Conservation (phyloP, 2,888 invertebrate genomes). For the Gari tellinella region DNA sequence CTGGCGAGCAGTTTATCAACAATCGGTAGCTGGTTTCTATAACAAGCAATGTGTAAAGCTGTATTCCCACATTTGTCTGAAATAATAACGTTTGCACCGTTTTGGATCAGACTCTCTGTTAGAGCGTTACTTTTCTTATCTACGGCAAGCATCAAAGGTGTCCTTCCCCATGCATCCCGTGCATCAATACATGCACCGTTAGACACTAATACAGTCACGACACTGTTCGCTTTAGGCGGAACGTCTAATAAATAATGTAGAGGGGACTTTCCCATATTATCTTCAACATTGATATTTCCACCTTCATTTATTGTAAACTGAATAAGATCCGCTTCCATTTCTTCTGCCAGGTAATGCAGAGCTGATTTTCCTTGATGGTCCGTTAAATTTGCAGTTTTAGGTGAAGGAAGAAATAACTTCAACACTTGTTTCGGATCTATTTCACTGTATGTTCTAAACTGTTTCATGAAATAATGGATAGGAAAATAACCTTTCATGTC, state of each 20-base stretch:
- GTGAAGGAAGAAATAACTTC: not conserved
- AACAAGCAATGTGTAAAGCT: constrained; percentile 26
- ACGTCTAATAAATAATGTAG: constrained; percentile 10
- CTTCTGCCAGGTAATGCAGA: not conserved
- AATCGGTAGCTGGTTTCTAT: not conserved
- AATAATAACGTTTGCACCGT: constrained; percentile 9
- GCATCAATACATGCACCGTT: constrained; percentile 11
- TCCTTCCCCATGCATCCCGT: constrained; percentile 16
- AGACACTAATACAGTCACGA: not conserved
- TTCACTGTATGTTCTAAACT: not conserved
- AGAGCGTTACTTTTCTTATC: constrained; percentile 2
- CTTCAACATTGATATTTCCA: not conserved
- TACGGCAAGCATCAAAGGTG: constrained; percentile 10
- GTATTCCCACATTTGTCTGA: constrained; percentile 12
- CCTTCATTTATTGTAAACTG: not conserved
- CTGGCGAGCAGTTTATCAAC: constrained; percentile 23
- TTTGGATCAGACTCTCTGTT: not conserved
- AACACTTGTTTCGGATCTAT: not conserved
- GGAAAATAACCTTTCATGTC: not conserved
- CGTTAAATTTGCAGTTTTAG: not conserved
- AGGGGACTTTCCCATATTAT: not conserved
- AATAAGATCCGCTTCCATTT: not conserved
- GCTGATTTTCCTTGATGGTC: constrained; percentile 4
- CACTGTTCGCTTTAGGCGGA: not conserved
- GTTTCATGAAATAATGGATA: no score